A percentile compares a stretch with the other conserved stretches of the same genome.
Conservation (phyloP, 1,140 invertebrate genomes). For the Aporrectodea caliginosa region DNA sequence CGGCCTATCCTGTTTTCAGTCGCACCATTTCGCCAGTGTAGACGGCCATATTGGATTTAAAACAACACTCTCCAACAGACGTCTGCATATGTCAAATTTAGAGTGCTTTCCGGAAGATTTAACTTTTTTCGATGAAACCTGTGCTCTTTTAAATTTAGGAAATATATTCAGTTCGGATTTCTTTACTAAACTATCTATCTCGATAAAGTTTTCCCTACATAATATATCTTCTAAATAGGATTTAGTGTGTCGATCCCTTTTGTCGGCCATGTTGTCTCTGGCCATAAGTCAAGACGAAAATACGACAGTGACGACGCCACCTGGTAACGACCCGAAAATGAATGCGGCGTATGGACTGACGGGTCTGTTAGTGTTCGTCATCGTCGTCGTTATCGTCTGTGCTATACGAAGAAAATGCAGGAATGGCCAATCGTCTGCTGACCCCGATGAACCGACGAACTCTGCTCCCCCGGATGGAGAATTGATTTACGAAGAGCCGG, state of each 20-base stretch:
- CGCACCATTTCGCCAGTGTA: too few species aligned
- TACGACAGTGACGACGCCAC: background rate
- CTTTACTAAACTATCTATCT: background rate
- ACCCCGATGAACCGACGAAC: background rate
- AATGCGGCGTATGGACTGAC: background rate
- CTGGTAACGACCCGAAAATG: background rate
- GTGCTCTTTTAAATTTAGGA: too few species aligned
- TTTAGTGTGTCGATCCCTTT: background rate
- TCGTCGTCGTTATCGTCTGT: background rate
- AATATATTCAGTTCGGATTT: too few species aligned
- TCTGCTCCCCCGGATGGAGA: background rate
- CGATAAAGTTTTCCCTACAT: background rate
- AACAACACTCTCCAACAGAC: too few species aligned
- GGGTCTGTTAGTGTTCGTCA: background rate
- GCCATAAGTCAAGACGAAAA: too few species aligned
- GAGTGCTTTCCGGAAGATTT: too few species aligned
- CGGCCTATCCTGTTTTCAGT: too few species aligned
- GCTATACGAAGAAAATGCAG: background rate
- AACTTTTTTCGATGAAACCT: too few species aligned
- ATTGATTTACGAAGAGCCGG: background rate
- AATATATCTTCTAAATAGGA: background rate
- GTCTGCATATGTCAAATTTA: too few species aligned
- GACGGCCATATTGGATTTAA: too few species aligned
- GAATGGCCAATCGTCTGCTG: background rate
- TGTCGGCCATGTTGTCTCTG: background rate